These are phyloP conservation scores for Sternotherus odoratus DNA, from an alignment of 2,797 vertebrate species.

Conservation along the genomic window DNA sequence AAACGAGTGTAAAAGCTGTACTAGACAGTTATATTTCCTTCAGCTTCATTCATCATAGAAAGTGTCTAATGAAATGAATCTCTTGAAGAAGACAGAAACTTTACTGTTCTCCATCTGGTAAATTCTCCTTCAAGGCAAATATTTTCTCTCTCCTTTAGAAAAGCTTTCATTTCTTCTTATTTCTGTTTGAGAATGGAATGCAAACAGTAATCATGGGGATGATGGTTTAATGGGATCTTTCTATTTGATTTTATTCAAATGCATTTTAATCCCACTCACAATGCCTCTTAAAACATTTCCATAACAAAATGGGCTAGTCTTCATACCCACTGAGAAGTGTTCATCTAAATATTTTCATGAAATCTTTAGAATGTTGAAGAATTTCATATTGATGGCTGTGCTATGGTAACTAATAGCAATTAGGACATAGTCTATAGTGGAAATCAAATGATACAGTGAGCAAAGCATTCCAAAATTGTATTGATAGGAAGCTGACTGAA, in stretches of 20 bases:
- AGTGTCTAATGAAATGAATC: background rate
- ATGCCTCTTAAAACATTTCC: background rate
- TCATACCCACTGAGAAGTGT: background rate
- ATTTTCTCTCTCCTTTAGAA: background rate
- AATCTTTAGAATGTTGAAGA: background rate
- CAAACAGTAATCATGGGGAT: background rate
- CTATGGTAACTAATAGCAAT: background rate
- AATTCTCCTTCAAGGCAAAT: background rate
- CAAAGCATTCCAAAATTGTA: background rate
- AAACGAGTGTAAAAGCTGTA: background rate
- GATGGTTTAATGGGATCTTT: background rate
- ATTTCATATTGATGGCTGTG: background rate
- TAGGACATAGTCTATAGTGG: background rate
- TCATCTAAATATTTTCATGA: background rate
- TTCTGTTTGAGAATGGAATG: background rate
- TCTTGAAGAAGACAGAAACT: background rate
- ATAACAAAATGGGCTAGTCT: background rate
- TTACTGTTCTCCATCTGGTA: background rate
- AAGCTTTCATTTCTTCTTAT: background rate
- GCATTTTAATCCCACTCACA: background rate
- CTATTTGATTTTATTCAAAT: background rate
- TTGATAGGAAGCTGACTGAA: background rate
- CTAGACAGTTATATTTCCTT: background rate
- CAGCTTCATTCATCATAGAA: background rate
- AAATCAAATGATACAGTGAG: background rate